phyloP scores from a whole-genome alignment of 2,888 invertebrate species.

The Sinohyriopsis cumingii region DNA sequence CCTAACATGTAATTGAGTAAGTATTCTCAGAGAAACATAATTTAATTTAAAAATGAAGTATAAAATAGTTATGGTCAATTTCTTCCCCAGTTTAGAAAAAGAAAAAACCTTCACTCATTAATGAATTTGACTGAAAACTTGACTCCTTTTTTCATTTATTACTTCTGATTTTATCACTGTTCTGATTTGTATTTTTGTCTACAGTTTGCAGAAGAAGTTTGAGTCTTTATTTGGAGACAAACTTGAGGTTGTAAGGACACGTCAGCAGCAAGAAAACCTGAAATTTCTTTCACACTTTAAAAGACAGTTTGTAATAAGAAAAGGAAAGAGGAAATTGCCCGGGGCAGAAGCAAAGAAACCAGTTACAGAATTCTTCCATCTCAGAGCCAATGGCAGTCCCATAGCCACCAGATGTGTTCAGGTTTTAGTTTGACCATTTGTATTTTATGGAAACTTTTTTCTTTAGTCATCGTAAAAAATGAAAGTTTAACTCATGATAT shows the following conservation, averaged over 20 bases:
- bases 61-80: no score
- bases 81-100: no score
- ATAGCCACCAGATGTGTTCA: slow-evolving; percentile 94
- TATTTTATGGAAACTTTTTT: not conserved
- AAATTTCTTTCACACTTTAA: slow-evolving; percentile 98
- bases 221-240: slow-evolving; percentile 90
- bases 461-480: not conserved
- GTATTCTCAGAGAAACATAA: no score
- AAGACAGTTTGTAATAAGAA: slow-evolving; percentile 90
- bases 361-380: slow-evolving; percentile 87
- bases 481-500: no score
- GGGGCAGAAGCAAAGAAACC: slow-evolving; percentile 49
- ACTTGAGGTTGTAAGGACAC: slow-evolving; percentile 94
- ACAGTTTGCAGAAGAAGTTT: slow-evolving; percentile 88
- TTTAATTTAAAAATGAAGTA: no score
- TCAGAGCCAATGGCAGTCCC: slow-evolving; percentile 95
- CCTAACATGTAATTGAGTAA: no score
- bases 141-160: no score
- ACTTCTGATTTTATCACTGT: no score
- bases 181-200: no score
- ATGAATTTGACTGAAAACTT: no score
- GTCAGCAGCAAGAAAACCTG: slow-evolving; percentile 97
- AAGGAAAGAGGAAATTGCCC: slow-evolving; percentile 57
- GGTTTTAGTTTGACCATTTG: slow-evolving; percentile 43
- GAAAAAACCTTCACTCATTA: no score